Evolutionary conservation across 2,113 vertebrate genomes (phyloP).

Genomic region (Tachysurus vachellii): DNA sequence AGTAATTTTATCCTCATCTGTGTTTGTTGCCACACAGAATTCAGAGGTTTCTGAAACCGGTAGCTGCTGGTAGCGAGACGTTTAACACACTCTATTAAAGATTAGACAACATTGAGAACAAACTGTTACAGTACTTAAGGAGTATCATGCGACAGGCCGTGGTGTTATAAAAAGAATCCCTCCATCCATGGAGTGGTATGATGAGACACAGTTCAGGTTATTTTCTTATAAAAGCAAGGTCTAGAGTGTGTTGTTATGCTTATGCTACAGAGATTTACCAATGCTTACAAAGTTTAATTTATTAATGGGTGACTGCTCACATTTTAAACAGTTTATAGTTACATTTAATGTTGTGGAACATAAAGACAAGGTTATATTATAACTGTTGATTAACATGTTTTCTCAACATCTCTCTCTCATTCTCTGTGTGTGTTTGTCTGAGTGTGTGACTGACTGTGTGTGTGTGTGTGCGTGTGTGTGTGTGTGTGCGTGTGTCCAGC

Average conservation of each 20-base stretch:
- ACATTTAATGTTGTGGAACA: background rate
- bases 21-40: background rate
- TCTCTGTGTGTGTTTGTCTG: background rate
- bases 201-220: background rate
- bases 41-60: background rate
- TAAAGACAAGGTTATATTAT: background rate
- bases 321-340: background rate
- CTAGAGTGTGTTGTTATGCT: background rate
- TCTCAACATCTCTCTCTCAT: background rate
- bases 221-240: background rate
- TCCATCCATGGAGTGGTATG: background rate
- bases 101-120: background rate
- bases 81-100: background rate
- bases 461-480: background rate
- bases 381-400: background rate
- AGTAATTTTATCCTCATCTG: background rate
- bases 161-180: background rate
- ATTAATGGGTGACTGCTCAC: background rate
- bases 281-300: background rate
- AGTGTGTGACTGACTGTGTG: too few species aligned
- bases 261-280: background rate
- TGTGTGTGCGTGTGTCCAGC: background rate
- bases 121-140: background rate
- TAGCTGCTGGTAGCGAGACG: too few species aligned
- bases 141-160: background rate